Percentiles rank a stretch among this genome's conserved stretches.
These are phyloP conservation scores for Cyprinella venusta DNA, from an alignment of 2,797 vertebrate species.

Conservation along the genomic window DNA sequence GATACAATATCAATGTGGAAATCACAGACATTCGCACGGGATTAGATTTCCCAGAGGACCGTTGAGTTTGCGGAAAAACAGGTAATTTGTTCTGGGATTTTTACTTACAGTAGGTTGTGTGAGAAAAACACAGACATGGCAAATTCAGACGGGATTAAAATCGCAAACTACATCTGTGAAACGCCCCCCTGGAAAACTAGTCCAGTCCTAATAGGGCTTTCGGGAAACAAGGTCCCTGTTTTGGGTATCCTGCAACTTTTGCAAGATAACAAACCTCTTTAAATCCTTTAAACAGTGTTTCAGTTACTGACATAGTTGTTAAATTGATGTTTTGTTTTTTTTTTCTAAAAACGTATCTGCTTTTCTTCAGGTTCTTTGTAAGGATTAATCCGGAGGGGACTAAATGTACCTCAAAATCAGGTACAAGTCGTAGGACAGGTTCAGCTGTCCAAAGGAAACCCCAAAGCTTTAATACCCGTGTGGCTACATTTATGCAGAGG, in stretches of 20 bases:
- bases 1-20: too few relatives aligned
- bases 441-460: slow-evolving; percentile 39
- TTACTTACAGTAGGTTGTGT: background rate
- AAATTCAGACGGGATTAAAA: background rate
- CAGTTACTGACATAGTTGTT: background rate
- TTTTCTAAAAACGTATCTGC: background rate
- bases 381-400: slow-evolving; percentile 45
- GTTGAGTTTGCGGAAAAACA: background rate
- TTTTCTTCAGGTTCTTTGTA: slow-evolving; percentile 35
- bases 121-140: background rate
- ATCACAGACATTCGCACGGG: too few relatives aligned
- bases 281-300: background rate
- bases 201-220: background rate
- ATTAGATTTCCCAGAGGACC: too few relatives aligned
- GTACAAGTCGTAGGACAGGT: slow-evolving; percentile 40
- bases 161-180: background rate
- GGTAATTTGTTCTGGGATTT: background rate
- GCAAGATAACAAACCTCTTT: background rate
- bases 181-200: background rate
- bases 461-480: slow-evolving; percentile 38
- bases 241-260: background rate
- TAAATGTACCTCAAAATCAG: slow-evolving; percentile 46
- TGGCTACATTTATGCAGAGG: slow-evolving; percentile 46
- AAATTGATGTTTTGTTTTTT: background rate
- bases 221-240: background rate